Evolutionary conservation across 2,113 vertebrate genomes (phyloP).

Genomic region (Serinus canaria): DNA sequence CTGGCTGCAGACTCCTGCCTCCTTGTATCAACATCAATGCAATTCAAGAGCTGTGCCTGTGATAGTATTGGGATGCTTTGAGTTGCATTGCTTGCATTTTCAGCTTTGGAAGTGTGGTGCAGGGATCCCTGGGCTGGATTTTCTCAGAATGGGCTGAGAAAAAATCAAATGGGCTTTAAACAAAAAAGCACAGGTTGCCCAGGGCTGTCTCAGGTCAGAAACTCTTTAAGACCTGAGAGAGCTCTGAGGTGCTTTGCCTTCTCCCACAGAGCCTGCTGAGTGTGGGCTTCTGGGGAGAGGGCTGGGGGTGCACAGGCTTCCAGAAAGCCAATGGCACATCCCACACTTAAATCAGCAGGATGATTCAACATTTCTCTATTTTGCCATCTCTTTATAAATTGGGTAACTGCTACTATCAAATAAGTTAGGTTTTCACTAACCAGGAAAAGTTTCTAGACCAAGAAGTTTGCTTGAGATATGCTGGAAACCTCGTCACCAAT

Average conservation of each 20-base stretch:
- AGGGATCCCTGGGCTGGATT: neutral
- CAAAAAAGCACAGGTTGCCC: neutral
- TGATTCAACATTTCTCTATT: neutral
- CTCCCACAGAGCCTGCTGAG: rapidly evolving
- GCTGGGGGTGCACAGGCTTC: neutral
- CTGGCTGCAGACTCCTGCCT: neutral
- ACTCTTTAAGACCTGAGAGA: neutral
- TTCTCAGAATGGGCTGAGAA: neutral
- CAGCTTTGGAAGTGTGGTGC: neutral
- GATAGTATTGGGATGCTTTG: neutral
- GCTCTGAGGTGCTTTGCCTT: neutral
- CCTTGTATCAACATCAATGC: neutral
- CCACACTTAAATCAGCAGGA: neutral
- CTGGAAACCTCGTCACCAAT: neutral
- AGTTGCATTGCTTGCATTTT: neutral
- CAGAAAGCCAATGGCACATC: neutral
- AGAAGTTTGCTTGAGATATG: neutral
- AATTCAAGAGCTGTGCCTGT: neutral
- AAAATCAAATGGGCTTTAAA: neutral
- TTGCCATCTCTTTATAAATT: neutral
- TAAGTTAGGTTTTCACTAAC: neutral
- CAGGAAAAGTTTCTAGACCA: neutral
- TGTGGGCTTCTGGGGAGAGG: neutral
- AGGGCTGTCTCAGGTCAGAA: neutral
- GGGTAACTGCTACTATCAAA: neutral